Percentiles rank a stretch among this genome's conserved stretches.
Evolutionary conservation across 2,888 invertebrate genomes (phyloP).

Genomic region (Gryllus longicercus): DNA sequence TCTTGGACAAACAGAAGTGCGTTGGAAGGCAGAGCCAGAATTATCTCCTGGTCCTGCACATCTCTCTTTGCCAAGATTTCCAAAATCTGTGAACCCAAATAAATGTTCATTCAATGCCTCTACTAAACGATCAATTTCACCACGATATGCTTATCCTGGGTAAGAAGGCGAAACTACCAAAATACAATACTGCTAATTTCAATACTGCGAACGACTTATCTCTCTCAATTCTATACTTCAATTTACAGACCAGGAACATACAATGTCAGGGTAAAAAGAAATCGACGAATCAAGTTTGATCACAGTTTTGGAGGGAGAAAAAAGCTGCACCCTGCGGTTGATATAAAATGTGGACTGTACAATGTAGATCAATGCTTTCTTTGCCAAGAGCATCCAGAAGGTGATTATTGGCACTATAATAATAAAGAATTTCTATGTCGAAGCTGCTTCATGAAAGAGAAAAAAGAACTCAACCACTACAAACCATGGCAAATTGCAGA

Average conservation of each 20-base stretch:
- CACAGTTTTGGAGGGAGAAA: slow-evolving; percentile 49
- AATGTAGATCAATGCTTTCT: slow-evolving; percentile 48
- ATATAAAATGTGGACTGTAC: slow-evolving; percentile 48
- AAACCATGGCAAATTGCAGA: neutral
- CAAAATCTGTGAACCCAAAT: neutral
- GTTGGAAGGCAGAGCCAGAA: neutral
- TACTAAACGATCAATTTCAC: neutral
- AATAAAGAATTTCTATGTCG: slow-evolving; percentile 48
- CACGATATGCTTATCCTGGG: neutral
- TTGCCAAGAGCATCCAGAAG: slow-evolving; percentile 47
- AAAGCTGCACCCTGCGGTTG: slow-evolving; percentile 47
- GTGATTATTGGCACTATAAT: slow-evolving; percentile 52
- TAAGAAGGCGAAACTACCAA: neutral
- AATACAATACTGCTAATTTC: neutral
- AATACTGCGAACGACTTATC: neutral
- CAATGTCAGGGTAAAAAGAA: neutral
- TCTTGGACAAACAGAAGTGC: neutral
- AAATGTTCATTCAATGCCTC: neutral
- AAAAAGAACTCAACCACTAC: neutral
- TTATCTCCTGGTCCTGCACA: neutral
- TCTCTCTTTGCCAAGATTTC: neutral
- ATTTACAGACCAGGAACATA: slow-evolving; percentile 21
- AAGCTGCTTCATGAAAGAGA: slow-evolving; percentile 48
- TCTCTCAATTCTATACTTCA: neutral
- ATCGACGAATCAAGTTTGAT: slow-evolving; percentile 40